A percentile compares a stretch with the other conserved stretches of the same genome.
phyloP scores from a whole-genome alignment of 2,113 vertebrate species.

The Myocastor coypus region DNA sequence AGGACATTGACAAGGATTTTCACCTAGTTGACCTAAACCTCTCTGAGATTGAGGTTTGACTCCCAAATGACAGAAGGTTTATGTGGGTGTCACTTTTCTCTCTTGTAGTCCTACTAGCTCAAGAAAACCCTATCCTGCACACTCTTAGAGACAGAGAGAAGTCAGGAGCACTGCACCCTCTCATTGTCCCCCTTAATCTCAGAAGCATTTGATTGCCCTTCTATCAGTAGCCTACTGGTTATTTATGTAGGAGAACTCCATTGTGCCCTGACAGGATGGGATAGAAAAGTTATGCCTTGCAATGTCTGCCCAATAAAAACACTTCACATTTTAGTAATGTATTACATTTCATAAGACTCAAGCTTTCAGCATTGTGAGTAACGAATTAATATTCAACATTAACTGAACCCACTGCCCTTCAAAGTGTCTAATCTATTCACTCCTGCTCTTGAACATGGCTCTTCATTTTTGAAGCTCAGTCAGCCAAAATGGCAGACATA shows the following conservation, averaged over 20 bases:
- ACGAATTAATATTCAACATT: not conserved
- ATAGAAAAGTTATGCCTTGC: conserved; percentile 21
- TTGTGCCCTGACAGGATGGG: not conserved
- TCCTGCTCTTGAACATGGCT: conserved; percentile 4
- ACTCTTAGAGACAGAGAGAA: not conserved
- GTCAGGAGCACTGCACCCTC: not conserved
- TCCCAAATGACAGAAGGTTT: no score
- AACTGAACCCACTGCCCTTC: conserved; percentile 52
- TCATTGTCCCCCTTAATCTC: not conserved
- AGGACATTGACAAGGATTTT: not conserved
- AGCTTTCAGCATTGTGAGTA: not conserved
- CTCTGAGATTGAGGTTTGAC: not conserved
- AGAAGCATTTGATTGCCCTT: not conserved
- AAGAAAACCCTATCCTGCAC: not conserved
- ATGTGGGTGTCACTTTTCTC: not conserved
- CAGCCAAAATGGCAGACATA: not conserved
- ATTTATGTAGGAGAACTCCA: not conserved
- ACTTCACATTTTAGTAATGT: not conserved
- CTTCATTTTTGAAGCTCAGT: conserved; percentile 64
- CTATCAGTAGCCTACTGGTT: not conserved
- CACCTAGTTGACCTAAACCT: not conserved
- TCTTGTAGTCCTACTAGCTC: not conserved
- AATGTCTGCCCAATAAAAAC: conserved; percentile 15
- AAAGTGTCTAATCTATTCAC: conserved; percentile 12
- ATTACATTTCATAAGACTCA: conserved; percentile 5